Base-by-base conservation (phyloP, 2,113 vertebrate species). In the Tetraodon nigroviridis region DNA sequence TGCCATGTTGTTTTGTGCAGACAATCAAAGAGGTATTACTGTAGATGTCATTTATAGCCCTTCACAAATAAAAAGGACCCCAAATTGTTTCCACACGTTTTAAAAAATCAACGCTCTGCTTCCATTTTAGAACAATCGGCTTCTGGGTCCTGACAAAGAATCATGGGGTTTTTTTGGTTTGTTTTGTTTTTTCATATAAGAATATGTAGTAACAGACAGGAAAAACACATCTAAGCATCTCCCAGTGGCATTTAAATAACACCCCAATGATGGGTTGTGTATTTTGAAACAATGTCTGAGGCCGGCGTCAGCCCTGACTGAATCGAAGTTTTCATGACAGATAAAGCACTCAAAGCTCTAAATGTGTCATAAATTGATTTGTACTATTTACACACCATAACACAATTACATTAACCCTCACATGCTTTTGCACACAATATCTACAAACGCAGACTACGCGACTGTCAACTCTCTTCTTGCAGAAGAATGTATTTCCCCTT, bases 1-100 rank as follows among this genome's bases (percentile, higher is more conserved):
- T n/a, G n/a, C 52, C 37, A 37, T 55, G 0, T 21, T 51, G 17
- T 42, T 55, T 71, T 74, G 58, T 70, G 64, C 52, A 56, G 70
- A 79, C 66, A 83, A 62, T 75, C 67, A 69, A 52, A 73, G 74
- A 80, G 57, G 76, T 82, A 78, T 73, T 49, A 69, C 49, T 46
- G 69, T 57, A 46, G 15, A 67, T 53, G 61, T 79, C 66, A 69
- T 76, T 53, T 79, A 55, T 84, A 86, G 84, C 84, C 84, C 84
- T 87, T 86, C 73, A 73, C 80, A 87, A 46, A 83, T 71, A 75
- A 46, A 69, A 55, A 48, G 42, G 73, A 76, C 82, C 82, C 80
- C 69, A 1, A 1, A 45, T 64, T 13, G n/a, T 14, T 45, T 50
- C n/a, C 17, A 21, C 6, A 6, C 19, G n/a, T 11, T 21, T 19